Evolutionary conservation across 2,113 vertebrate genomes (phyloP), one percentile per base, ranked within the genome.

Genomic region (Ovis canadensis): DNA sequence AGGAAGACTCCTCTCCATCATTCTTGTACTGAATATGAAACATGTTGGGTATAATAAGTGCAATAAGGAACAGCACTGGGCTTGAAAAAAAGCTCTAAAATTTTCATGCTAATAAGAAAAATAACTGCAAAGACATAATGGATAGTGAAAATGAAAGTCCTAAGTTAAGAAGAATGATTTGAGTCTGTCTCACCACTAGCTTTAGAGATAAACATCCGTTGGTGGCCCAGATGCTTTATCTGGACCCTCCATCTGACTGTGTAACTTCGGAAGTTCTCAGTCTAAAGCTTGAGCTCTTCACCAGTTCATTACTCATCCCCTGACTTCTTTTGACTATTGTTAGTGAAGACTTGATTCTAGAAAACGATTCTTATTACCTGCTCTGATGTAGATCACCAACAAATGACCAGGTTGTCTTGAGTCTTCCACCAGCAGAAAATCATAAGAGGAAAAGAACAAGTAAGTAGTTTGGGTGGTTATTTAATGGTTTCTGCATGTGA

Each of bases 181-280:
- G 21, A 67, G 81, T 62, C 50, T 92, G 78, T 36, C 57, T 86
- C 62, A 88, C 89, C 89, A 91, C 14, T 1, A n/a, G 52, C 27
- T 81, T 0, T 15, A 9, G 33, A 92, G 52, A 91, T 45, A 54
- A 74, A 80, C 36, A 86, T 93, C 92, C 3, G 4, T 94, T 87
- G 96, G 97, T 90, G 90, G 91, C 55, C 17, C 29, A 45, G 48
- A 64, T 40, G 23, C 25, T 45, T 97, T 94, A 94, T 96, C 93
- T 89, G 23, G 1, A 7, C 5, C 43, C 4, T 94, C 13, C 15
- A 45, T 91, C 82, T 67, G 21, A 27, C 81, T 40, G n/a, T 25
- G 67, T 9, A 64, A n/a, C 9, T 77, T 89, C 3, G 7, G 77
- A 64, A 96, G 10, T 1, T 15, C 43, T 85, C 31, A 14, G 67